Percentiles rank a stretch among this genome's conserved stretches.
Evolutionary conservation across 2,888 invertebrate genomes (phyloP).

Genomic region (Drosophila affinis): DNA sequence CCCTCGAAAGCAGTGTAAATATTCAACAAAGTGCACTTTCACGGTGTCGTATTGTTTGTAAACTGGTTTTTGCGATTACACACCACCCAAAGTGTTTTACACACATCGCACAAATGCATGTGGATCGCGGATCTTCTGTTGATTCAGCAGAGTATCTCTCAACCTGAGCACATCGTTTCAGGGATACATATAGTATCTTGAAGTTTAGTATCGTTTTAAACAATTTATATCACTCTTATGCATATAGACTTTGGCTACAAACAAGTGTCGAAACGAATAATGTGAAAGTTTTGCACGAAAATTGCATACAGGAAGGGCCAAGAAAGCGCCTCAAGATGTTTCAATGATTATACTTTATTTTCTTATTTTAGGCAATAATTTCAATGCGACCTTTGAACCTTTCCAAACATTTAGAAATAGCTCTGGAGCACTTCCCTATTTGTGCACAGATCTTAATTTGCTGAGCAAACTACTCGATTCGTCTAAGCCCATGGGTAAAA

Average conservation of each 20-base stretch:
- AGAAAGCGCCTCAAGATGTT: neutral
- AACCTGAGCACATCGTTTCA: neutral
- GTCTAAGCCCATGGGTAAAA: neutral
- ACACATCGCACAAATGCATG: conserved; percentile 8
- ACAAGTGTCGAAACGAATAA: neutral
- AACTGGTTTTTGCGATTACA: conserved; percentile 37
- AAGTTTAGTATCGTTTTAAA: neutral
- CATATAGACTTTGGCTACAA: too few species aligned
- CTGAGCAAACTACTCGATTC: neutral
- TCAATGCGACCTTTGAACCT: neutral
- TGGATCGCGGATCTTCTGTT: neutral
- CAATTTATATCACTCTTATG: neutral
- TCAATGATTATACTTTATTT: neutral
- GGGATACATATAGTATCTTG: conserved; percentile 10
- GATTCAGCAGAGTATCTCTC: conserved; percentile 11
- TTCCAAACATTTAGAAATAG: neutral
- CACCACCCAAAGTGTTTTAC: conserved; percentile 20
- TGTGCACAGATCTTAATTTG: neutral
- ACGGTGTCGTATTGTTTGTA: conserved; percentile 20
- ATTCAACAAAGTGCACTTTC: conserved; percentile 37
- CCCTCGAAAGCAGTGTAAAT: conserved; percentile 47
- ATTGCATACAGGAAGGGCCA: neutral
- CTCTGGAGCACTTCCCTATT: neutral
- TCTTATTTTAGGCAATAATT: neutral
- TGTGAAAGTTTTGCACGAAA: neutral